phyloP scores from a whole-genome alignment of 2,797 vertebrate genomes.

The Sebastes taczanowskii region DNA sequence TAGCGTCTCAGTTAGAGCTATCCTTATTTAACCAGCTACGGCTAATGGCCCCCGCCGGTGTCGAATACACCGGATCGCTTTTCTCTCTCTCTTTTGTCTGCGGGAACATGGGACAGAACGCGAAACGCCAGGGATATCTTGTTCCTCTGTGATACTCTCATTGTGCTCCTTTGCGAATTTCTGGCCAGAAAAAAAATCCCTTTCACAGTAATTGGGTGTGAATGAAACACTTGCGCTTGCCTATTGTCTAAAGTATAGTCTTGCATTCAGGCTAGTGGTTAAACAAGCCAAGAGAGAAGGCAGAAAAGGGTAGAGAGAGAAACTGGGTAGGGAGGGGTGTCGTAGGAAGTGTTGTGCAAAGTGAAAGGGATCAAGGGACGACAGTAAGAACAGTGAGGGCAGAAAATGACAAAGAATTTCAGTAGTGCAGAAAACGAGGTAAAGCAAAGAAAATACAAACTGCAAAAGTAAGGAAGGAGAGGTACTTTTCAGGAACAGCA shows the following conservation, averaged over 20 bases:
- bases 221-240: constrained; percentile 70
- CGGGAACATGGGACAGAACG: constrained; percentile 52
- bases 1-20: constrained; percentile 49
- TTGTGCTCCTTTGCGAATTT: constrained; percentile 67
- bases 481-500: not conserved
- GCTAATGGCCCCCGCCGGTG: constrained; percentile 68
- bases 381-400: not conserved
- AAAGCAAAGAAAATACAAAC: not conserved
- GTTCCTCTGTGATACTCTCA: constrained; percentile 66
- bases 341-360: not conserved
- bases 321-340: not conserved
- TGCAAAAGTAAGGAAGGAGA: not conserved
- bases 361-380: constrained; percentile 5
- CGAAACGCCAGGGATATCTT: constrained; percentile 65
- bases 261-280: constrained; percentile 60
- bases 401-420: not conserved
- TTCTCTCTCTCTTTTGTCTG: constrained; percentile 66
- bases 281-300: constrained; percentile 59
- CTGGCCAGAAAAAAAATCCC: constrained; percentile 64
- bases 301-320: constrained; percentile 2
- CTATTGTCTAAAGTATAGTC: constrained; percentile 67
- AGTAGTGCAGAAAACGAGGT: not conserved
- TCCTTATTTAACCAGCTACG: constrained; percentile 69
- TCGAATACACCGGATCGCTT: constrained; percentile 64
- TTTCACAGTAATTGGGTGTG: constrained; percentile 76